Evolutionary conservation across 2,113 vertebrate genomes (phyloP).

Genomic region (Platichthys stellatus): DNA sequence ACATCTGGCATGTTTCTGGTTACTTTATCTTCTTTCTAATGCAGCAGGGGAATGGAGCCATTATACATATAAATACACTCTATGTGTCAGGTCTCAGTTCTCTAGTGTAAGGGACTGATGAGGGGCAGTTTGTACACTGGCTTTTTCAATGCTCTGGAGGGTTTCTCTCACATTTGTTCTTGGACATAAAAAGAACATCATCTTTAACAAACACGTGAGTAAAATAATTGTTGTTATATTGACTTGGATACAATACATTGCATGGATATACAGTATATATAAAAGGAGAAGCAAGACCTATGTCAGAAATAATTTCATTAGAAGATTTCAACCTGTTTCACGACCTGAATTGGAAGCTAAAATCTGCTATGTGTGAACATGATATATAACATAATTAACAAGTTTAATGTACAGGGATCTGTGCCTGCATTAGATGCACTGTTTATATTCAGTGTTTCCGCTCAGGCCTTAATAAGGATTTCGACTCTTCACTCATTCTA

Average conservation of each 20-base stretch:
- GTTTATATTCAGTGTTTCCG: no score
- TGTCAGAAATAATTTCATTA: background rate
- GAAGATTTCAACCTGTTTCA: no score
- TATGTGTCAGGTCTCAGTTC: background rate
- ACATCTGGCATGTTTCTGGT: background rate
- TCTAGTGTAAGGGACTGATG: background rate
- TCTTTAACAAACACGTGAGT: no score
- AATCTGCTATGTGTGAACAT: no score
- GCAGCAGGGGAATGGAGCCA: background rate
- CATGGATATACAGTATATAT: no score
- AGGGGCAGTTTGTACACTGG: background rate
- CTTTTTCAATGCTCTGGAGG: background rate
- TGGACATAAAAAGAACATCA: no score
- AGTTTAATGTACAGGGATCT: background rate
- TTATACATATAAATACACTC: background rate
- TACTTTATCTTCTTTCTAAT: constrained; percentile 4
- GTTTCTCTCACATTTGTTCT: no score
- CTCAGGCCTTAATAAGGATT: no score
- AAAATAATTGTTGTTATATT: background rate
- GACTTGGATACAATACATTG: background rate
- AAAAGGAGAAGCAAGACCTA: background rate
- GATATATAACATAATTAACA: no score
- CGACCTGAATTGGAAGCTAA: no score
- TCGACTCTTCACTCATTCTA: no score
- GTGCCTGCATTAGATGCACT: background rate